Evolutionary conservation across 2,888 invertebrate genomes (phyloP), one percentile per base, ranked within the genome.

Genomic region (Paralinhomoeus sp.): DNA sequence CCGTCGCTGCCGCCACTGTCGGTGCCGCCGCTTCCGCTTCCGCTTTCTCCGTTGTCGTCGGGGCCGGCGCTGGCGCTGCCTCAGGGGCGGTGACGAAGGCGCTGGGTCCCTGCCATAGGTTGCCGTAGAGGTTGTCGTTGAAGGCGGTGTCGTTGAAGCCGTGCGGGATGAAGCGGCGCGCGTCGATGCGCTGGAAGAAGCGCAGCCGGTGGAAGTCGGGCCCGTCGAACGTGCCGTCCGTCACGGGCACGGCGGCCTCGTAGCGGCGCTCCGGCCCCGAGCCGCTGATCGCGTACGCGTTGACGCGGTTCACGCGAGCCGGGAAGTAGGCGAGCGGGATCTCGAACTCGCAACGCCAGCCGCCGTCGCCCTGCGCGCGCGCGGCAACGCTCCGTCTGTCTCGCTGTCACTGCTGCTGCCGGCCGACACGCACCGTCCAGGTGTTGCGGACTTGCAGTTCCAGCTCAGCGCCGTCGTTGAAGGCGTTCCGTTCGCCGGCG

Each of bases 281-380:
- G 1, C 70, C 70, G 49, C 71, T 69, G 35, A 70, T 68, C 37
- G 68, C 68, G 51, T 67, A 71, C 3, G 69, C 69, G 52, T 71
- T 71, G 54, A 71, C 66, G 47, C 62, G 64, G 33, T 60, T 56
- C 5, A 69, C 63, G 39, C 54, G 51, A 12, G 59, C 59, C 17
- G 71, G 71, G 39, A 71, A 62, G 52, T 69, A 70, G 1, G 59
- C 57, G 5, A 58, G 48, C 1, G 71, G 71, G 40, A 71, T 63
- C 31, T 56, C 54, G 22, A 69, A 66, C 22, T 33, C 3, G 59
- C 58, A 1, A 46, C 45, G 12, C 60, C 54, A 24, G 20, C 23
- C 24, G 18, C 38, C 39, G 15, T 22, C 23, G 18, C 38, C 43
- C 9, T 37, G 37, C 22, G 15, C 37, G 21, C 7, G 12, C 15